Evolutionary conservation across 2,888 invertebrate species (phyloP).

Genomic region (Anthrax anthrax): DNA sequence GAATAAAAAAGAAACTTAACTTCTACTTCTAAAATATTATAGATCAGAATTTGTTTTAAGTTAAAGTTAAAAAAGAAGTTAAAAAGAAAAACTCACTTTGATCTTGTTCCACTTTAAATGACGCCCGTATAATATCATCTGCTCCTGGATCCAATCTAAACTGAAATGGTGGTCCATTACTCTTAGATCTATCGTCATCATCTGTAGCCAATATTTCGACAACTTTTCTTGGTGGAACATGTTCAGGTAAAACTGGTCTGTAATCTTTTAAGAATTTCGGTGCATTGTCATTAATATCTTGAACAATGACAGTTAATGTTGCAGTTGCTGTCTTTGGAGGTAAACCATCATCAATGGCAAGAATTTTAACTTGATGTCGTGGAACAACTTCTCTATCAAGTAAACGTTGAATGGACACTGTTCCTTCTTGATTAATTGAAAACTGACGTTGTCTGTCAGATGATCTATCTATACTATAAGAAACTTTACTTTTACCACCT

Average conservation of each 20-base stretch:
- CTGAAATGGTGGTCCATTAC: conserved; percentile 94
- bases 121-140: conserved; percentile 82
- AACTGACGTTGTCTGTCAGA: conserved; percentile 90
- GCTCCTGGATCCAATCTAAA: conserved; percentile 87
- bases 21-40: background rate
- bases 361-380: conserved; percentile 87
- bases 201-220: conserved; percentile 88
- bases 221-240: conserved; percentile 79
- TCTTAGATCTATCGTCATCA: conserved; percentile 85
- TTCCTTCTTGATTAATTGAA: conserved; percentile 86
- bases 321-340: conserved; percentile 90
- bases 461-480: conserved; percentile 80
- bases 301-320: conserved; percentile 83
- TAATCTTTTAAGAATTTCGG: conserved; percentile 88
- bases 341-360: conserved; percentile 88
- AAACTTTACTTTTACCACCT: conserved; percentile 81
- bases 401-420: conserved; percentile 83
- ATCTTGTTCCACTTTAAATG: conserved; percentile 93
- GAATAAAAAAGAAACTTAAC: too few species aligned
- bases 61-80: background rate
- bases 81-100: conserved; percentile 56
- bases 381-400: conserved; percentile 91
- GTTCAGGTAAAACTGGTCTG: conserved; percentile 83
- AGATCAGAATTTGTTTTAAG: background rate
- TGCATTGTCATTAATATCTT: conserved; percentile 90